Evolutionary conservation across 64 coral and sea anemone genomes (phyloP), one percentile per base, ranked within the genome.

Genomic region (Hydrozoanthus tunicans): DNA sequence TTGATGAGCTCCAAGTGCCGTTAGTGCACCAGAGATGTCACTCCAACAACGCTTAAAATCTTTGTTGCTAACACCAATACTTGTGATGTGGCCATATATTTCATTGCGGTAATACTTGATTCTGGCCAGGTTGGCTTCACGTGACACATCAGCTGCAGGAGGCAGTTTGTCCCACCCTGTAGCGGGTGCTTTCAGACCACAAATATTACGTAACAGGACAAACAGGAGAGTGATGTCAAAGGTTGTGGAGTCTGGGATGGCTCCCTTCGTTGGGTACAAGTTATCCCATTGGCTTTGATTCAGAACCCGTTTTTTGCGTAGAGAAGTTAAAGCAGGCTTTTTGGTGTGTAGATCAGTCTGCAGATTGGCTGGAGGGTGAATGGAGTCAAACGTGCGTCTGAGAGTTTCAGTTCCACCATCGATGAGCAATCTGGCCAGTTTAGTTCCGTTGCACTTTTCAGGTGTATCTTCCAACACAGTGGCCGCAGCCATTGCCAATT

Each of bases 331-430:
- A 20, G 5, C 4, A 77, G 51, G 11, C 0, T 12, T 5, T 0
- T 53, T 51, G 1, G 73, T 51, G 53, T 78, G 51, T 11, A 90
- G 88, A 78, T 13, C 26, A 90, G 73, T 32, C 5, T 63, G 17
- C 17, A 90, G 13, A 12, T 43, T 90, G 52, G 77, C 51, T 58
- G 77, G 77, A 5, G 71, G 72, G 58, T 89, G 86, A 69, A 43
- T 25, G 7, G 4, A 23, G 9, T 92, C 68, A 60, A 92, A 92
- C 23, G 14, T 2, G 0, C 61, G 79, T 68, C 66, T 70, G 7
- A 91, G 61, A 70, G 27, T 15, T 79, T 53, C 67, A 72, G 63
- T 91, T 59, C 90, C 90, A 83, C 90, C 90, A 75, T 92, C 90
- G 13, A 92, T 76, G 9, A 92, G 79, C n/a, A 91, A 69, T 15